phyloP scores from a whole-genome alignment of 2,888 invertebrate species.

The Drosophila antonietae region DNA sequence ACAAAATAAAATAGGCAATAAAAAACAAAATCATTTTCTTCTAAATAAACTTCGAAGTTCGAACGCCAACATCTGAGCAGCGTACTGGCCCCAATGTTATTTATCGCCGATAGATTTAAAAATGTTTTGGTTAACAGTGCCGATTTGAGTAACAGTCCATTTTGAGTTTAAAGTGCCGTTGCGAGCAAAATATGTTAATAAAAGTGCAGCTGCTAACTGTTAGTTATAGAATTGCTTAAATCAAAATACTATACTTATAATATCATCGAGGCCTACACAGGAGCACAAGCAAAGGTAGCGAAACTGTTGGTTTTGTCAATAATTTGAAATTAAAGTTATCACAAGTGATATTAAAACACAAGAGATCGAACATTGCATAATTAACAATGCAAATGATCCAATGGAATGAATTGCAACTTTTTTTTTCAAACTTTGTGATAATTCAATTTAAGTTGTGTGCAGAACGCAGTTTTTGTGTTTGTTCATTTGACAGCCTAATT shows the following conservation, averaged over 20 bases:
- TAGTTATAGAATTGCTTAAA: slow-evolving; percentile 14
- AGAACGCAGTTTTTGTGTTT: background rate
- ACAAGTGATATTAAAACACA: background rate
- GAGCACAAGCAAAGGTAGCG: slow-evolving; percentile 25
- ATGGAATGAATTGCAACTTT: slow-evolving; percentile 51
- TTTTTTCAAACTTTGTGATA: slow-evolving; percentile 20
- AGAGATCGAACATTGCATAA: slow-evolving; percentile 52
- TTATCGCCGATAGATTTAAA: background rate
- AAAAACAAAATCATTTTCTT: too few species aligned
- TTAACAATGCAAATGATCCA: slow-evolving; percentile 32
- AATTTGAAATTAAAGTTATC: background rate
- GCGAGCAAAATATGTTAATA: slow-evolving; percentile 29
- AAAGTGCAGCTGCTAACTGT: slow-evolving; percentile 14
- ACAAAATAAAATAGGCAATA: too few species aligned
- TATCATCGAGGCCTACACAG: background rate
- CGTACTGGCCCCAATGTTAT: background rate
- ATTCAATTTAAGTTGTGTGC: background rate
- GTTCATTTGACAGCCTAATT: background rate
- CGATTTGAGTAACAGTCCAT: slow-evolving; percentile 23
- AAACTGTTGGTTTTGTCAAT: too few species aligned
- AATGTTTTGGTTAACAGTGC: slow-evolving; percentile 18
- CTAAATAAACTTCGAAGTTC: background rate
- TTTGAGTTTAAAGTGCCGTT: background rate
- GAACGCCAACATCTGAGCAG: background rate
- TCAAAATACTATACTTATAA: slow-evolving; percentile 9